phyloP scores from a whole-genome alignment of 2,888 invertebrate genomes.

The Mongoloraphidia duomilia region DNA sequence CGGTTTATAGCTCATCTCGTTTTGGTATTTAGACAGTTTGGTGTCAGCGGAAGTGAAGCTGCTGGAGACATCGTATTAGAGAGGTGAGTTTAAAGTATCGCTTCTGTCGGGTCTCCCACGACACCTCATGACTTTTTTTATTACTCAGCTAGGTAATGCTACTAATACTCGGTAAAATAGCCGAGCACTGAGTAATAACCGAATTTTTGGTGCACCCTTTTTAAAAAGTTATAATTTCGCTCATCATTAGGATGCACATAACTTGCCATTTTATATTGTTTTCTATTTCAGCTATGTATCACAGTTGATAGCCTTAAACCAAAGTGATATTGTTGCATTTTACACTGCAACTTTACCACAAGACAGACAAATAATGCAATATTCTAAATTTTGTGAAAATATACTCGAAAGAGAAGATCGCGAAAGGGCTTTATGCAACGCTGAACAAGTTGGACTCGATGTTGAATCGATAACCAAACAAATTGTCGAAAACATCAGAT shows the following conservation, averaged over 20 bases:
- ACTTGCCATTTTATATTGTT: neutral
- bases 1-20: conserved; percentile 77
- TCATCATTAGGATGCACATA: neutral
- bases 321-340: conserved; percentile 67
- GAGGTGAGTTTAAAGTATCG: conserved; percentile 34
- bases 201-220: too few species aligned
- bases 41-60: conserved; percentile 53
- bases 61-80: conserved; percentile 62
- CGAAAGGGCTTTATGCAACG: conserved; percentile 51
- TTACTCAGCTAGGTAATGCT: neutral
- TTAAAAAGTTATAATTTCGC: neutral
- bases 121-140: neutral
- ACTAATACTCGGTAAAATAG: neutral
- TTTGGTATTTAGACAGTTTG: conserved; percentile 66
- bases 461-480: conserved; percentile 70
- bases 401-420: conserved; percentile 51
- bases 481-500: conserved; percentile 65
- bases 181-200: too few species aligned
- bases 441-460: conserved; percentile 60
- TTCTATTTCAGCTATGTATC: conserved; percentile 39
- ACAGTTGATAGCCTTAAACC: conserved; percentile 55
- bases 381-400: conserved; percentile 53
- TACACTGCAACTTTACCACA: conserved; percentile 69
- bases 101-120: neutral
- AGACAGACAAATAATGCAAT: conserved; percentile 40